Evolutionary conservation across 2,888 invertebrate species (phyloP), one percentile per base, ranked within the genome.

Genomic region (Drosophila limbata): DNA sequence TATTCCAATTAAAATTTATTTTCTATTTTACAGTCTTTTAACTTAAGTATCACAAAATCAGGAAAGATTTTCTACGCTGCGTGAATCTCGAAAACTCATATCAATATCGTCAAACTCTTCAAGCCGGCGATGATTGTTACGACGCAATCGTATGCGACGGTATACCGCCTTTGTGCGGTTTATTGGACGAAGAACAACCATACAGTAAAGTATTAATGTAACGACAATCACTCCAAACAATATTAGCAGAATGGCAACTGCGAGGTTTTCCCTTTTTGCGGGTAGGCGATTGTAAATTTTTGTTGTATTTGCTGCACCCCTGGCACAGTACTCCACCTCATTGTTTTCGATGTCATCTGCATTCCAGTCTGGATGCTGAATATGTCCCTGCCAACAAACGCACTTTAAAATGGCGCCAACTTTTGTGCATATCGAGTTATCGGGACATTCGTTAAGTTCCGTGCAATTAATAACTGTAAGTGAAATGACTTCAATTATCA

Each of bases 101-200:
- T 81, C 80, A 25, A 81, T 65, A 28, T 73, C 79, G 15, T 87
- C 78, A 53, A 84, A 74, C 56, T 88, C 88, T 17, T 79, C 77
- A 2, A 88, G 52, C 0, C 75, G 71, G 2, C 68, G 75, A 48
- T 73, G 81, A 56, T 81, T 77, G 25, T 65, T 47, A 0, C 77
- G 76, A 28, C 73, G 51, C n/a, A 77, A 31, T 51, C 66, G 68
- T 13, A 88, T 33, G 6, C 73, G 72, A 11, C 66, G 71, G 56
- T 80, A 88, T 4, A 56, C 52, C 4, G 69, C 59, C 44, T 68
- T 73, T 15, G 80, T 73, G 28, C 79, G 70, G 15, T 73, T 73
- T 11, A 83, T 44, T 3, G 78, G 78, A 6, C 69, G 69, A 6
- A 87, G 50, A 11, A 68, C 40, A 10, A 72, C 71, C 0, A 80